Conservation (phyloP, 2,113 vertebrate genomes). For the Cochlearius cochlearius region DNA sequence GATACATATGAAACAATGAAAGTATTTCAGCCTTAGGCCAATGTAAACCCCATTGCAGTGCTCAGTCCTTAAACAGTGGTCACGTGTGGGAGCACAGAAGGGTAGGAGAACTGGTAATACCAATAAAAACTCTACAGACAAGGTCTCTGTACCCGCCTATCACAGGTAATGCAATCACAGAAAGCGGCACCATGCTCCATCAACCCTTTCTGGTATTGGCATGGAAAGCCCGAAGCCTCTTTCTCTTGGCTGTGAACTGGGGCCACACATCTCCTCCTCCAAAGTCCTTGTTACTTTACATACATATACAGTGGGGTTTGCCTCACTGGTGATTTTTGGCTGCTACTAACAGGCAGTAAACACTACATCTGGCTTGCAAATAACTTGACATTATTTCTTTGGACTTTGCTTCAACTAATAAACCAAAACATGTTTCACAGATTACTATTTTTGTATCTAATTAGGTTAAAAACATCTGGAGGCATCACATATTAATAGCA, state of each 20-base stretch:
- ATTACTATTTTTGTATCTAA: not conserved
- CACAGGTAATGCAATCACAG: not conserved
- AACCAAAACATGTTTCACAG: not conserved
- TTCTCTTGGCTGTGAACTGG: not conserved
- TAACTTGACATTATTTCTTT: not conserved
- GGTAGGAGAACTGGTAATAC: not conserved
- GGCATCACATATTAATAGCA: not conserved
- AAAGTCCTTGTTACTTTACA: not conserved
- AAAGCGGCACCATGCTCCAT: rapidly evolving
- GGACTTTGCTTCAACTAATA: not conserved
- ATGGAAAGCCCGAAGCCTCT: not conserved
- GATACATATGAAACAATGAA: not conserved
- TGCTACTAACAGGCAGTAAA: not conserved
- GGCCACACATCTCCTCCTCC: not conserved
- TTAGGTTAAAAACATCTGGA: not conserved
- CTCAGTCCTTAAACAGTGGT: not conserved
- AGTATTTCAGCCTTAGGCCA: not conserved
- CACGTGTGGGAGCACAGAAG: not conserved
- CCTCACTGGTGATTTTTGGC: not conserved
- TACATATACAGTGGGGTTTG: not conserved
- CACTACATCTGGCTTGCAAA: not conserved
- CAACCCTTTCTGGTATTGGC: not conserved
- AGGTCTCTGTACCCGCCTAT: not conserved
- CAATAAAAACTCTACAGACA: not conserved
- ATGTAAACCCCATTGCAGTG: not conserved